Conservation (phyloP, 2,113 vertebrate genomes). For the Callospermophilus lateralis region DNA sequence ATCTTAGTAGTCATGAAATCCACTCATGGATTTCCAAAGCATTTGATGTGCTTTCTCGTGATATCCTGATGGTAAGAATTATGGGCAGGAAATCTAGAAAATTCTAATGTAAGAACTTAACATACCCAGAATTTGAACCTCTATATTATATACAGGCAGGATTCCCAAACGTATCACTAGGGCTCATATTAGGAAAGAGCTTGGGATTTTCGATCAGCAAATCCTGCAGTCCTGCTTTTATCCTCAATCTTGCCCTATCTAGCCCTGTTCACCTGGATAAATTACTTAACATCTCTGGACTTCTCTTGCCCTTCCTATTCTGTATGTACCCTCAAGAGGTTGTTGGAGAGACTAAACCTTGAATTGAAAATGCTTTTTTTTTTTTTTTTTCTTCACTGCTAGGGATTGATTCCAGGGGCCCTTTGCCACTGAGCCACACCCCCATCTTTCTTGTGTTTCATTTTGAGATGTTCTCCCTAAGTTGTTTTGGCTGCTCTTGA, state of each 20-base stretch:
- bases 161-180: not conserved
- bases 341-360: not conserved
- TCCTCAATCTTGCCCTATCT: not conserved
- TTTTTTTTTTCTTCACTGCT: no score
- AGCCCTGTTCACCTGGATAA: not conserved
- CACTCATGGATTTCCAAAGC: slow-evolving; percentile 35
- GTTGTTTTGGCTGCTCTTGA: no score
- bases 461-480: no score
- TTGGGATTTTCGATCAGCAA: not conserved
- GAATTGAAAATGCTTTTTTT: not conserved
- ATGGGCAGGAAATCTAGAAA: slow-evolving; percentile 18
- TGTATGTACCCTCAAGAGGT: not conserved
- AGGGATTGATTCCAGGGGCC: no score
- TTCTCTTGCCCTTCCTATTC: not conserved
- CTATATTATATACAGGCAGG: not conserved
- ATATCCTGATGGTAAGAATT: slow-evolving; percentile 16
- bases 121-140: not conserved
- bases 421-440: no score
- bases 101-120: not conserved
- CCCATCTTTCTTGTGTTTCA: no score
- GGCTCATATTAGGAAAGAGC: not conserved
- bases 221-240: not conserved
- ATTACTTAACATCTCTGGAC: not conserved
- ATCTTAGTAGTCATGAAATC: not conserved
- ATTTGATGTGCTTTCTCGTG: not conserved